Evolutionary conservation across 2,797 vertebrate species (phyloP).

Genomic region (Macropus fuliginosus): DNA sequence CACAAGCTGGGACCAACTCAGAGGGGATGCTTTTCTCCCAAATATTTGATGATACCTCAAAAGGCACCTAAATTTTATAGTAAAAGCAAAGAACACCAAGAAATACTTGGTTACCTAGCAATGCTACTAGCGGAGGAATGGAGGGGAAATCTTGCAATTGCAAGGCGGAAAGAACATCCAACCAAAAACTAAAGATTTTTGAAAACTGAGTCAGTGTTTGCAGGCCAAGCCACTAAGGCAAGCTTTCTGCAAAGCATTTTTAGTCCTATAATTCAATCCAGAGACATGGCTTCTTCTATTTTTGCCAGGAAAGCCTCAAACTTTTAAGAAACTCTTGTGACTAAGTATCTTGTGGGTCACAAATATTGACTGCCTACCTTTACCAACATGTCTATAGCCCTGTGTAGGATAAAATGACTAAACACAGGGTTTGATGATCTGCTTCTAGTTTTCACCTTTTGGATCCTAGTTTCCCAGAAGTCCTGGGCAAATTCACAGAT

Average conservation of each 20-base stretch:
- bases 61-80: too few relatives aligned
- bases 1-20: not conserved
- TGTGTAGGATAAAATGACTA: not conserved
- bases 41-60: not conserved
- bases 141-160: too few relatives aligned
- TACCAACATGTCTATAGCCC: not conserved
- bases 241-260: not conserved
- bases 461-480: not conserved
- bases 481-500: not conserved
- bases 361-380: not conserved
- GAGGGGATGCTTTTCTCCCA: not conserved
- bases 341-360: not conserved
- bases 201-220: not conserved
- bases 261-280: not conserved
- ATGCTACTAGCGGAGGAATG: too few relatives aligned
- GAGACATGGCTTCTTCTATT: not conserved
- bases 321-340: not conserved
- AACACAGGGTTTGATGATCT: not conserved
- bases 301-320: not conserved
- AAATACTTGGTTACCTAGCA: too few relatives aligned
- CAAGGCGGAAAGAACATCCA: too few relatives aligned
- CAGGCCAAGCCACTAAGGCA: not conserved
- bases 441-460: not conserved
- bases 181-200: too few relatives aligned
- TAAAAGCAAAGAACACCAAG: too few relatives aligned